Conservation (phyloP, 2,797 vertebrate genomes). For the Gymnoscopelus braueri region DNA sequence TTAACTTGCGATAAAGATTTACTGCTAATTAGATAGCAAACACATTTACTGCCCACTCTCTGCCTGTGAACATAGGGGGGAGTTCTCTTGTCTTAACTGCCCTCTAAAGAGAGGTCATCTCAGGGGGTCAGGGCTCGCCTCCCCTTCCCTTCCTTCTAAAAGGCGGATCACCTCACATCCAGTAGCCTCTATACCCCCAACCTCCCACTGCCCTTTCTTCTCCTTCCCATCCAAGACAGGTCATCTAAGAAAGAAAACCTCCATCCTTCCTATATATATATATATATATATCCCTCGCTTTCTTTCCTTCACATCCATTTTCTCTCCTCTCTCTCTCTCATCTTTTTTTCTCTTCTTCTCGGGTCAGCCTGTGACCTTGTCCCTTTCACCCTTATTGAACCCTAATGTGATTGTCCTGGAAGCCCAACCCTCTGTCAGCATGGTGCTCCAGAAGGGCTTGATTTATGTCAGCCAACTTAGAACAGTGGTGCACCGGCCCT, state of each 20-base stretch:
- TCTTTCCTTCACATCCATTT: constrained; percentile 13
- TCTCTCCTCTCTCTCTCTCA: constrained; percentile 20
- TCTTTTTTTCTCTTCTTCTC: constrained; percentile 12
- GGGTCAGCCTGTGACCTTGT: constrained; percentile 52
- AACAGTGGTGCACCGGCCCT: constrained; percentile 25
- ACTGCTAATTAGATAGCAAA: constrained; percentile 53
- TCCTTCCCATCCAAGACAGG: not conserved
- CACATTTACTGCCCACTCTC: constrained; percentile 44
- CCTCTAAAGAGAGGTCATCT: constrained; percentile 40
- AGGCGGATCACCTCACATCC: constrained; percentile 31
- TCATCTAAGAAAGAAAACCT: constrained; percentile 10
- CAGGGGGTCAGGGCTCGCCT: constrained; percentile 19
- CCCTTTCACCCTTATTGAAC: constrained; percentile 50
- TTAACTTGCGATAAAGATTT: constrained; percentile 48
- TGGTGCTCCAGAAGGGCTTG: constrained; percentile 40
- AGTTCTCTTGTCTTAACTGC: constrained; percentile 49
- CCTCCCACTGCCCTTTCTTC: constrained; percentile 18
- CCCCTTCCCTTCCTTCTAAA: constrained; percentile 12
- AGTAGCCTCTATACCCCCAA: constrained; percentile 23
- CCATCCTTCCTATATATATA: not conserved
- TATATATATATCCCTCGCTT: not conserved
- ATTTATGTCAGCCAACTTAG: constrained; percentile 62
- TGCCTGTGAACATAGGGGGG: constrained; percentile 21
- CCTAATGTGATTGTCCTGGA: constrained; percentile 54
- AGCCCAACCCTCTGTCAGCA: constrained; percentile 46